These are phyloP conservation scores for Papilio machaon DNA, from an alignment of 1,140 invertebrate genomes.

Conservation along the genomic window DNA sequence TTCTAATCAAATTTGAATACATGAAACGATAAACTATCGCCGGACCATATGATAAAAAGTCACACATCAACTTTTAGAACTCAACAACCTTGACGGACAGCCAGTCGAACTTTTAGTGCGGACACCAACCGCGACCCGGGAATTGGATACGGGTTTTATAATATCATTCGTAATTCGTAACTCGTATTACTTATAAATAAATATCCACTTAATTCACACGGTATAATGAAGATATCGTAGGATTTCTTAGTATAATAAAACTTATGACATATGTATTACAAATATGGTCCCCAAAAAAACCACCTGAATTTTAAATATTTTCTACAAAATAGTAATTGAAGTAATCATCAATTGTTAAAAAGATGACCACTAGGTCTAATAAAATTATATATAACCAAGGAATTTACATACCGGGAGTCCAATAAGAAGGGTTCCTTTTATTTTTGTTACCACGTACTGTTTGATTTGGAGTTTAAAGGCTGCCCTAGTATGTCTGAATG, in stretches of 20 bases:
- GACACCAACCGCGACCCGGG: neutral
- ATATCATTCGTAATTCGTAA: neutral
- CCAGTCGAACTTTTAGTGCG: conserved; percentile 14
- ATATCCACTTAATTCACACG: neutral
- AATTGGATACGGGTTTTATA: conserved; percentile 17
- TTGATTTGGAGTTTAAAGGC: too few species aligned
- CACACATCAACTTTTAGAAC: conserved; percentile 31
- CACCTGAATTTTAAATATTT: too few species aligned
- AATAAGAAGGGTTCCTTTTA: too few species aligned
- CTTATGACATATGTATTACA: too few species aligned
- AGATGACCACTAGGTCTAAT: neutral
- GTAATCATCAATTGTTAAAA: too few species aligned
- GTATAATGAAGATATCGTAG: too few species aligned
- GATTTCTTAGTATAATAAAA: too few species aligned
- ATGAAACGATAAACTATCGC: neutral
- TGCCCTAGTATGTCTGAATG: too few species aligned
- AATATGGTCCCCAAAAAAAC: too few species aligned
- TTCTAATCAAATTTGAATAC: neutral
- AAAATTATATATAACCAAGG: neutral
- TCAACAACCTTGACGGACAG: conserved; percentile 28
- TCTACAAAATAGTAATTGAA: too few species aligned
- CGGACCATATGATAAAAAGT: conserved; percentile 35
- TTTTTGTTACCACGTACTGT: too few species aligned
- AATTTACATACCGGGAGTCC: neutral
- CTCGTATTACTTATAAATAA: neutral